Base-by-base conservation (phyloP, 2,113 vertebrate genomes). In the Serinus canaria region DNA sequence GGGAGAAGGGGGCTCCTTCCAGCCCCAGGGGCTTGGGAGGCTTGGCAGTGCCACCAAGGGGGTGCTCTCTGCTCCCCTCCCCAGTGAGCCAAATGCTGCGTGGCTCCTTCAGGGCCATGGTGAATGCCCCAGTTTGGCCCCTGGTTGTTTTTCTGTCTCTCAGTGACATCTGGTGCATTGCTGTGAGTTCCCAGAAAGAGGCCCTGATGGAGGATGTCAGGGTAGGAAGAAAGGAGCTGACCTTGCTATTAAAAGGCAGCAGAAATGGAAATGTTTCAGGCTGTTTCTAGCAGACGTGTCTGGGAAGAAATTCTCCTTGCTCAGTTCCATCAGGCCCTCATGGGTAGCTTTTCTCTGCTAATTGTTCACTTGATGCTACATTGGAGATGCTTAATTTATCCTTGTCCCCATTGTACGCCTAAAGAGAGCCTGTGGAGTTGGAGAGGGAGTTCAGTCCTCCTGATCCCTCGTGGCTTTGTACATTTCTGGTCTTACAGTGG, bases 71-170 rank as follows among this genome's bases (percentile, higher is more conserved):
- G 43, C 33, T 81, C 43, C 18, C 8, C 17, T 60, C n/a, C 25
- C 46, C 0, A 0, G 4, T 0, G 6, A 37, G 31, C 37, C 44
- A 2, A 12, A 35, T 7, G 9, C 55, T 2, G 0, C 1, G 37
- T 10, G 37, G 28, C 83, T 90, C 67, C 39, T 68, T 73, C 20
- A 21, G 91, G 63, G 43, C 67, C 73, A 52, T 43, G 78, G 63
- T 3, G 27, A 87, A 80, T 63, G 75, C 63, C 75, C 72, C 33
- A 9, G 67, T 55, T 92, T 95, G 92, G 84, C 85, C 79, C 59
- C 85, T 6, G 5, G 63, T 86, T 96, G 91, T 92, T 95, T 85
- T 95, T 95, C 83, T 93, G 91, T 74, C 91, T 95, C 88, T 73
- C 23, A 4, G 91, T 67, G 94, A 92, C 95, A 90, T 90, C 84